Evolutionary conservation across 2,888 invertebrate genomes (phyloP), one percentile per base, ranked within the genome.

Genomic region (Trachelus troglodyta): DNA sequence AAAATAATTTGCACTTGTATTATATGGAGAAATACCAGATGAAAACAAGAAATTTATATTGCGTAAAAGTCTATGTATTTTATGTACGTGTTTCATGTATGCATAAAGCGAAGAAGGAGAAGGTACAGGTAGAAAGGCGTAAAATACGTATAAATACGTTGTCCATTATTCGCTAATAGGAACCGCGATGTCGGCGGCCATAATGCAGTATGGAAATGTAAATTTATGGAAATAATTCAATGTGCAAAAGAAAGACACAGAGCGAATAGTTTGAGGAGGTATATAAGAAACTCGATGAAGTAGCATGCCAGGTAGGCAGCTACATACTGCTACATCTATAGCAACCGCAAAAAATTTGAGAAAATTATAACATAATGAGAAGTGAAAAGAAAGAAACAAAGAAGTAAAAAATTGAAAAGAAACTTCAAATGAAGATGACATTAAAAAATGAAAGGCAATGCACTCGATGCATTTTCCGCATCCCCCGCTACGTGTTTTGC

Each of bases 141-240:
- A 56, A 56, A 56, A 56, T 33, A 33, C 71, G 31, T 71, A 71
- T 71, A 71, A 71, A 71, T 78, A 78, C 76, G 73, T 31, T 37
- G 75, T 6, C 56, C 73, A 75, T 76, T 78, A 78, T 78, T 78
- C 76, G 78, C 78, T 78, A 78, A 78, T 75, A 78, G 78, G 76
- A 75, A 75, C 31, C 71, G 71, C 71, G 31, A 71, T 12, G 71
- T 71, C 31, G 71, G 11, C 71, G 71, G 71, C 71, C 71, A 33
- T 15, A 23, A 71, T 71, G 12, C 85, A 81, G 80, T 81, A 83
- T 88, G 86, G 88, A 86, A 81, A 88, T 89, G 88, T 85, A 87
- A 89, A 89, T 88, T 81, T 87, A 88, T 86, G 89, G 86, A 88
- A 88, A 89, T 89, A 81, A 56, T 56, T 56, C 56, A 56, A 56